Evolutionary conservation across 2,888 invertebrate genomes (phyloP).

Genomic region (Lobophora halterata): DNA sequence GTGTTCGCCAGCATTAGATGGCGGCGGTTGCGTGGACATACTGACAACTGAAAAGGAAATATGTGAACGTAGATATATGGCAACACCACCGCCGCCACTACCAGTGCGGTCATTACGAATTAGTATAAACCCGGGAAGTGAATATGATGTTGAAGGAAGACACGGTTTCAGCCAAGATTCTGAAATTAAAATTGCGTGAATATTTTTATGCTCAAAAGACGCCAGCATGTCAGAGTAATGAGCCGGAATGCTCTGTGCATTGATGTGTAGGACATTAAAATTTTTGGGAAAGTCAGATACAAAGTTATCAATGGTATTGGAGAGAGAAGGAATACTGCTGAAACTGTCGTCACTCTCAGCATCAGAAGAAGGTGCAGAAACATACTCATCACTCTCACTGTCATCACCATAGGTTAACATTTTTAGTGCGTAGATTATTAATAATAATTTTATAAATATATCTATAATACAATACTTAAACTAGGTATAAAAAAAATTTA

Average conservation of each 20-base stretch:
- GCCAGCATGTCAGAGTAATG: conserved; percentile 10
- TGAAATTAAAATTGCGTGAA: conserved; percentile 1
- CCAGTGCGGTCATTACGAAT: conserved; percentile 1
- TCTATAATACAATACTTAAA: no score
- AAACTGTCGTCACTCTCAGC: conserved; percentile 10
- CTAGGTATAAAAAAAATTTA: no score
- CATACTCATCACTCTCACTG: neutral
- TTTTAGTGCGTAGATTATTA: no score
- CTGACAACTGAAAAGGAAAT: conserved; percentile 1
- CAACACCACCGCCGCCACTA: conserved; percentile 1
- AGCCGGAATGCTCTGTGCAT: conserved; percentile 12
- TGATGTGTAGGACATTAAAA: conserved; percentile 9
- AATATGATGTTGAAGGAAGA: conserved; percentile 1
- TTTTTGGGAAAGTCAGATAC: conserved; percentile 7
- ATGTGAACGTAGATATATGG: conserved; percentile 1
- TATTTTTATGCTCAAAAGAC: conserved; percentile 5
- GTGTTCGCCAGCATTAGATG: neutral
- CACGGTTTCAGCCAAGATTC: no score
- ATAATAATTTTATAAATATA: no score
- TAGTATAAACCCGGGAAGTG: conserved; percentile 3
- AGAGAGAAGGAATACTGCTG: conserved; percentile 4
- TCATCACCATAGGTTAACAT: no score
- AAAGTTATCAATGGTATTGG: neutral
- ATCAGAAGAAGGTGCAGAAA: conserved; percentile 1
- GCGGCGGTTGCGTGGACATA: neutral